These are phyloP conservation scores for Tenodera sinensis DNA, from an alignment of 2,888 invertebrate genomes.

Conservation along the genomic window DNA sequence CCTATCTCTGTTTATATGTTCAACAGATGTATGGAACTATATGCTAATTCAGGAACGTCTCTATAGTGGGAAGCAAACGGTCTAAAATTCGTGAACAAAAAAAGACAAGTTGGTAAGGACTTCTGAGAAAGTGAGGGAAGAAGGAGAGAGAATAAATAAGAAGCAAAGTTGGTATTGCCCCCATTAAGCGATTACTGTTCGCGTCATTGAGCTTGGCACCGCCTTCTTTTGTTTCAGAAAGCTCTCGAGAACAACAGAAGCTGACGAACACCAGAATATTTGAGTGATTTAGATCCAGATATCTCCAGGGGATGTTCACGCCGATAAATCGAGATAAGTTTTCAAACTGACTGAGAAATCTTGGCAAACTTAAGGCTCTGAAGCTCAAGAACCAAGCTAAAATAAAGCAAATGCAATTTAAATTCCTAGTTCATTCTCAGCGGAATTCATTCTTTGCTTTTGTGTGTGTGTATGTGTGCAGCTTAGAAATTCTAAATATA, in stretches of 20 bases:
- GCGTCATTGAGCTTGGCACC: not conserved
- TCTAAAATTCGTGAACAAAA: not conserved
- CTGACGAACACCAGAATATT: not conserved
- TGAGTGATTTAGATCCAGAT: not conserved
- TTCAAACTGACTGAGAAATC: not conserved
- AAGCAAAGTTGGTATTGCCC: not conserved
- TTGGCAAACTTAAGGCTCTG: not conserved
- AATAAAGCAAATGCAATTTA: too few species aligned
- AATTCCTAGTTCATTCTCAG: too few species aligned
- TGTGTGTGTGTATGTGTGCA: too few species aligned
- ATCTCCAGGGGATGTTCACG: not conserved
- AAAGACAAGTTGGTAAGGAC: not conserved
- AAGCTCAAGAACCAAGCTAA: too few species aligned
- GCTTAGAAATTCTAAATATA: too few species aligned
- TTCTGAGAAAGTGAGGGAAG: not conserved
- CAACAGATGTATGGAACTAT: too few species aligned
- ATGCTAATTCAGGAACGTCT: too few species aligned
- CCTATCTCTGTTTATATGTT: too few species aligned
- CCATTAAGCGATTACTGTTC: constrained; percentile 1
- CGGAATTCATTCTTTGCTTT: too few species aligned
- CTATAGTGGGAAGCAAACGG: not conserved
- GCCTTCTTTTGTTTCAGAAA: not conserved
- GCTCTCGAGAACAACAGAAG: not conserved
- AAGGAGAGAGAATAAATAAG: not conserved
- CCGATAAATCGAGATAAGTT: not conserved